phyloP scores from a whole-genome alignment of 2,888 invertebrate species.

The Aleiodes testaceus region DNA sequence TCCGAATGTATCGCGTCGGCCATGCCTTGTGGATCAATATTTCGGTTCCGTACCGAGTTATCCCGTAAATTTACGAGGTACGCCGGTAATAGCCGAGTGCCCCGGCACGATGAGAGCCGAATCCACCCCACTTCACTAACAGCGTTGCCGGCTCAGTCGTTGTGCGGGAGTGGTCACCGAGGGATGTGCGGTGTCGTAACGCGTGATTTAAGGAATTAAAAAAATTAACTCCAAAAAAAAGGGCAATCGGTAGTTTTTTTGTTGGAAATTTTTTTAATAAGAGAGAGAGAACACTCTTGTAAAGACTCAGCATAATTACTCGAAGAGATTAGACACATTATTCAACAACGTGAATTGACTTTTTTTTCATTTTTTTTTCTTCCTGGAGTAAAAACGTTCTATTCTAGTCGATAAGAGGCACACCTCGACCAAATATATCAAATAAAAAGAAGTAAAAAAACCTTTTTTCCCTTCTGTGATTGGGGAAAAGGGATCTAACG shows the following conservation, averaged over 20 bases:
- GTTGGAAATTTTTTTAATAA: background rate
- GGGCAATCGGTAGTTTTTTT: constrained; percentile 52
- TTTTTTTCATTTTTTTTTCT: constrained; percentile 13
- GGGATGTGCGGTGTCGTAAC: constrained; percentile 69
- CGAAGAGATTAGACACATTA: constrained; percentile 33
- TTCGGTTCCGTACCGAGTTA: constrained; percentile 71
- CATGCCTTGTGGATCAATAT: constrained; percentile 68
- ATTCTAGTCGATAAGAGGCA: constrained; percentile 48
- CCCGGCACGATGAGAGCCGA: constrained; percentile 66
- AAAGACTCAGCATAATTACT: constrained; percentile 41
- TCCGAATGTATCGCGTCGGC: constrained; percentile 55
- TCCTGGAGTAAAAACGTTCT: constrained; percentile 6
- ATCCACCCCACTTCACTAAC: constrained; percentile 58
- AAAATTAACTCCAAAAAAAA: constrained; percentile 37
- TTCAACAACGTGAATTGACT: constrained; percentile 10
- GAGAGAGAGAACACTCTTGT: constrained; percentile 10
- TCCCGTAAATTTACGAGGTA: constrained; percentile 47
- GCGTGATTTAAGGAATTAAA: constrained; percentile 65
- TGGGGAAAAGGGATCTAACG: constrained; percentile 31
- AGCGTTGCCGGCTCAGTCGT: constrained; percentile 71
- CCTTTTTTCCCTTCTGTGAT: constrained; percentile 36
- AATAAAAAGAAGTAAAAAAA: background rate
- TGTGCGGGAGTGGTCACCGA: constrained; percentile 72
- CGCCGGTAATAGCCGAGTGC: constrained; percentile 56
- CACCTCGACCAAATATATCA: constrained; percentile 38